Evolutionary conservation across 2,797 vertebrate genomes (phyloP), one percentile per base, ranked within the genome.

Genomic region (Microhierax caerulescens): DNA sequence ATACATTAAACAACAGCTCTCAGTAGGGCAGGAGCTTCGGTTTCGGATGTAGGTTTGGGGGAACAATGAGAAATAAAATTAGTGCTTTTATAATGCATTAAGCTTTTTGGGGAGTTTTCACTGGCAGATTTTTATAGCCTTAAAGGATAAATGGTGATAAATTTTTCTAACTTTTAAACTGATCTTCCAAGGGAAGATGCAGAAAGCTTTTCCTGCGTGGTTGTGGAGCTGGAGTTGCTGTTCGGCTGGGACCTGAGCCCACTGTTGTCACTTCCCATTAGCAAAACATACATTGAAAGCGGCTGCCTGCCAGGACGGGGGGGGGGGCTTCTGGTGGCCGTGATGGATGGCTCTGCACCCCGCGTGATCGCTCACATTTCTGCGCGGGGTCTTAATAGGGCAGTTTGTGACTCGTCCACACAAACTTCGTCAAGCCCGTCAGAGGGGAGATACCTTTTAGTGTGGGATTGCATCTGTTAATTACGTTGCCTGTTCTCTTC

Each of bases 21-120:
- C 80, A 2, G 17, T 82, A 91, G 93, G 97, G 85, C 72, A 92
- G 95, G 88, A 61, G 77, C 91, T 74, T 90, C 4, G 0, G 74
- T 88, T 97, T 94, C 30, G 1, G 97, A 78, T 32, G 90, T 24
- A 84, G 65, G 37, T 92, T 95, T 91, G 72, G 54, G 85, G 87
- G 88, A 95, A 97, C 87, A 97, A 96, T 93, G 95, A 95, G 92
- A 76, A 97, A 95, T 84, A 95, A 96, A 98, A 97, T 96, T 97
- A 97, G 96, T 51, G 69, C 95, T 96, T 96, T 96, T 93, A 76
- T 92, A 96, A 97, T 64, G 93, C 73, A 94, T 94, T 93, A 96
- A 80, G 88, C 54, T 85, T 94, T 96, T 97, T 79, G 41, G 56
- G 56, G 75, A 50, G 93, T 0, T 3, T 83, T 91, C 78, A 16